Evolutionary conservation across 92 coral and sea anemone genomes (phyloP), one percentile per base, ranked within the genome.

Genomic region (Actinostola sp.): DNA sequence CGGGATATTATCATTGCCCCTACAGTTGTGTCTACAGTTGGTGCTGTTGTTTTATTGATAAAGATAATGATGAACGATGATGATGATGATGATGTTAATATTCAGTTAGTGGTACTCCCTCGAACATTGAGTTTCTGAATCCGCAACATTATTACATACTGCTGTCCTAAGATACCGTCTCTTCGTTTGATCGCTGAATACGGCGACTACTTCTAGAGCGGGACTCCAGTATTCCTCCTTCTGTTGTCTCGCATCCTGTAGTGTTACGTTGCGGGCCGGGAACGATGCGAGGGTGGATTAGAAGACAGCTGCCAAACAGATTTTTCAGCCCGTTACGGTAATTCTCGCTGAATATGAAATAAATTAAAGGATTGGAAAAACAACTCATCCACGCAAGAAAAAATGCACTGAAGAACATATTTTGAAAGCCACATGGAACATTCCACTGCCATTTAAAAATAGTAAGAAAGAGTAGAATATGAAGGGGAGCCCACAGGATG

Each of bases 281-380:
- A 36, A 39, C 27, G 29, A 75, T 50, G 8, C 81, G 81, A 1
- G 72, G 61, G 33, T 68, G 74, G 28, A 68, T 32, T 20, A 34
- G 61, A 31, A 51, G 44, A 50, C 56, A 38, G n/a, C 53, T 70
- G 1, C 61, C 11, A 1, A 63, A 31, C 24, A 75, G 39, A 52
- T 52, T 75, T 44, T 51, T 60, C 63, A 86, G 59, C 1, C 84
- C 91, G 17, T 76, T 73, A 23, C 84, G 76, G 43, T 81, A 86
- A 67, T 86, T 86, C 65, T 84, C 58, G 21, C 91, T 86, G 69
- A 81, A 86, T 26, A 67, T 56, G 67, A 86, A 86, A 28, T 81
- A 84, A 19, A 86, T 86, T n/a, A 82, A 2, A 0, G 91, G 91
- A 42, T 86, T 86, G 48, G 70, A 53, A 1, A 80, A 71, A 13